Base-by-base conservation (phyloP, 1,140 invertebrate genomes). In the Drosophila parabipectinata region DNA sequence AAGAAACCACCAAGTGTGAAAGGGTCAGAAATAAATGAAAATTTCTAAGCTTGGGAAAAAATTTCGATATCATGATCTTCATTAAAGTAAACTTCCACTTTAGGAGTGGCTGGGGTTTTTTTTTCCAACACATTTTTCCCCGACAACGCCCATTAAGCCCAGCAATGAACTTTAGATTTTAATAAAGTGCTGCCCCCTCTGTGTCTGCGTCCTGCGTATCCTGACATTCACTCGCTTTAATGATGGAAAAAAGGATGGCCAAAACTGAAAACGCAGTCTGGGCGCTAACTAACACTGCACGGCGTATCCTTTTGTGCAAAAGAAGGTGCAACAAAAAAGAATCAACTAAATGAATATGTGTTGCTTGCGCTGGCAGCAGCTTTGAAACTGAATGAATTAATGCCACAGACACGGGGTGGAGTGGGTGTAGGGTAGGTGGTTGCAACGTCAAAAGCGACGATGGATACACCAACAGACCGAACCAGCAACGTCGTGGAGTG, bases 331-430 rank as follows among this genome's bases (percentile, higher is more conserved):
- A 71, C 57, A 41, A 58, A 45, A 77, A 57, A 77, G 53, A 75
- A 68, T 68, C 47, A 78, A 66, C 80, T 78, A 67, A 57, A 74
- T 59, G 72, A 66, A 51, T 72, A 76, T 54, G 57, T 72, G 63
- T 69, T 51, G 61, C 69, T 55, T 57, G 58, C 30, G 55, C 52
- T 67, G 63, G 50, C 61, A 56, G 79, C 63, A 56, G 79, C 63
- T 80, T 72, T 72, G 78, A 76, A 83, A 68, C 72, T 85, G 73
- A 73, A 81, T 85, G 73, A 84, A 84, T 84, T 84, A 84, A 85
- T 85, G 82, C 77, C 72, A 59, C 81, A 54, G 45, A 53, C 71
- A 57, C 44, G 28, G 58, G 41, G 39, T 18, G 15, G 59, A 56
- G 26, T 59, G 52, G 24, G 53, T 44, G 47, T 12, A 24, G 51